These are phyloP conservation scores for Eospalax fontanierii DNA, from an alignment of 2,797 vertebrate species.

Conservation along the genomic window DNA sequence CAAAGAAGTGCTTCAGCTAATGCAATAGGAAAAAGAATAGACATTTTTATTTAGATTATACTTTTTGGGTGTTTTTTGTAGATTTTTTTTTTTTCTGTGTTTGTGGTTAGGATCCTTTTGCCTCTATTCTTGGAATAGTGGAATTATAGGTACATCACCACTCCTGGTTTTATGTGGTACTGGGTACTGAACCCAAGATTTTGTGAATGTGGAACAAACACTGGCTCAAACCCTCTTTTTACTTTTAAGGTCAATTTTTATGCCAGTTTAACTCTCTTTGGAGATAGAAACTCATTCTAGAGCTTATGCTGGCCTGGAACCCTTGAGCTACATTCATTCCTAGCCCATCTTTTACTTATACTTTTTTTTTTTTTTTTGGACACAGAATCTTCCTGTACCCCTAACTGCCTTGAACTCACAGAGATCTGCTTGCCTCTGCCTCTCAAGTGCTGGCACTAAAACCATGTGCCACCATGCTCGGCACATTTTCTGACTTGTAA, in stretches of 20 bases:
- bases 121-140: background rate
- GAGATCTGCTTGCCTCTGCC: too few species aligned
- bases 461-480: too few species aligned
- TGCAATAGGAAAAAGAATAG: background rate
- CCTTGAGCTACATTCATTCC: too few species aligned
- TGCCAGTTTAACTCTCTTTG: background rate
- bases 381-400: too few species aligned
- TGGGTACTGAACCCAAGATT: background rate
- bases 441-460: too few species aligned
- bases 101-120: background rate
- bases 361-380: too few species aligned
- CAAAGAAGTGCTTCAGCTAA: background rate
- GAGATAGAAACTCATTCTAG: background rate
- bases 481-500: background rate
- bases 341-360: too few species aligned
- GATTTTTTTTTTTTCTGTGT: background rate
- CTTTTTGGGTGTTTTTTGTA: slow-evolving; percentile 28
- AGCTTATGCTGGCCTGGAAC: too few species aligned
- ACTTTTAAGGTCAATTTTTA: slow-evolving; percentile 13
- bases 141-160: background rate
- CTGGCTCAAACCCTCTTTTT: background rate
- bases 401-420: too few species aligned
- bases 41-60: background rate
- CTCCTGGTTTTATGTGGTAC: background rate
- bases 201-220: background rate